These are phyloP conservation scores for Lepidochrysops patricia DNA, from an alignment of 2,888 invertebrate species.

Conservation along the genomic window DNA sequence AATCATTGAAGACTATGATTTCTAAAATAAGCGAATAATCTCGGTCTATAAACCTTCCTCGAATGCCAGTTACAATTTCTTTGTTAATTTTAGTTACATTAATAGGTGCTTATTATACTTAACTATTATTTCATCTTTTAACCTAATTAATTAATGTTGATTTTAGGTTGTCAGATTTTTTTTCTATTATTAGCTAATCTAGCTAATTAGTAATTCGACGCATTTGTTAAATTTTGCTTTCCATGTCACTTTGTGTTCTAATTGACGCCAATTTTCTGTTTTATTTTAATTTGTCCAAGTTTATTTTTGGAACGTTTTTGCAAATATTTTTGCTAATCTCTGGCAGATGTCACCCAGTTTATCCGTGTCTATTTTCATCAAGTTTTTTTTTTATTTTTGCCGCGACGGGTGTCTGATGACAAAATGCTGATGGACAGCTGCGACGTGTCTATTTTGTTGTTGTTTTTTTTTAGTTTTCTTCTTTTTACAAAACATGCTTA, in stretches of 20 bases:
- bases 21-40: too few relatives aligned
- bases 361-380: constrained; percentile 1
- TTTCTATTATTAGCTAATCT: too few relatives aligned
- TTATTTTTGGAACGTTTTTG: not conserved
- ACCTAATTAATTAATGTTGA: too few relatives aligned
- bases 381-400: not conserved
- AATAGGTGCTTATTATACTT: too few relatives aligned
- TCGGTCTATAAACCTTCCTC: too few relatives aligned
- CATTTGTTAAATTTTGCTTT: not conserved
- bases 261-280: not conserved
- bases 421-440: constrained; percentile 9
- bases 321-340: not conserved
- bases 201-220: not conserved
- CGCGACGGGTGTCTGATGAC: not conserved
- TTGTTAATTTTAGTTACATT: too few relatives aligned
- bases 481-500: not conserved
- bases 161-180: too few relatives aligned
- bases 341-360: not conserved
- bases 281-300: not conserved
- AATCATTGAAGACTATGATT: not conserved
- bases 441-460: not conserved
- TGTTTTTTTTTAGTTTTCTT: not conserved
- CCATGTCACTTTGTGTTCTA: not conserved
- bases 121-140: too few relatives aligned
- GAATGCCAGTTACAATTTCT: too few relatives aligned